Percentiles rank a stretch among this genome's conserved stretches.
These are phyloP conservation scores for Cremastinae sp. DNA, from an alignment of 2,888 invertebrate species.

Conservation along the genomic window DNA sequence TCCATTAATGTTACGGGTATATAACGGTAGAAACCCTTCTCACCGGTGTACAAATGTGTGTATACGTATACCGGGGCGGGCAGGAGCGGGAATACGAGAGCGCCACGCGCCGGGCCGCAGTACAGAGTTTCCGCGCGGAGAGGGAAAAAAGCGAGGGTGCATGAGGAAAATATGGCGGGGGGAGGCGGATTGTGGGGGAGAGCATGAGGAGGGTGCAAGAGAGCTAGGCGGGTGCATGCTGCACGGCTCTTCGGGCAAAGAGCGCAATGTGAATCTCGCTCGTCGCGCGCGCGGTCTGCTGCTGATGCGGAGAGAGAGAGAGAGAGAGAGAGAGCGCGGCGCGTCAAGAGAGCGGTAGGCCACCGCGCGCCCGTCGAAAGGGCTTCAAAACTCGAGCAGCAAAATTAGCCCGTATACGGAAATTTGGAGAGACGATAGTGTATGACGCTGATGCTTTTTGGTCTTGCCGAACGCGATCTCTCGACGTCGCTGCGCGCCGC, in stretches of 20 bases:
- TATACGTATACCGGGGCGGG: slow-evolving; percentile 27
- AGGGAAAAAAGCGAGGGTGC: slow-evolving; percentile 1
- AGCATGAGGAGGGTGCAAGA: slow-evolving; percentile 15
- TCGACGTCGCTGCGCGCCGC: background rate
- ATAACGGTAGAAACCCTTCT: slow-evolving; percentile 65
- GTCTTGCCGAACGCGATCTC: slow-evolving; percentile 1
- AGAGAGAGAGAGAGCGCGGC: background rate
- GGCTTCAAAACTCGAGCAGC: too few species aligned
- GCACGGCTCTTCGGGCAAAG: background rate
- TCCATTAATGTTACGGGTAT: slow-evolving; percentile 76
- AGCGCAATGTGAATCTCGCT: slow-evolving; percentile 4
- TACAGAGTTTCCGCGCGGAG: slow-evolving; percentile 49
- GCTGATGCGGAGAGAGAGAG: background rate
- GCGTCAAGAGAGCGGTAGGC: too few species aligned
- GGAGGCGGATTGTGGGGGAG: too few species aligned
- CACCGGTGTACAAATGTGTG: slow-evolving; percentile 58
- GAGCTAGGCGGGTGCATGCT: background rate
- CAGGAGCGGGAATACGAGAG: slow-evolving; percentile 1
- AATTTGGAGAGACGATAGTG: slow-evolving; percentile 16
- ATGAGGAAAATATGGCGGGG: too few species aligned
- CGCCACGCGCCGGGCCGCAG: slow-evolving; percentile 43
- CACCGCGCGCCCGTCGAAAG: slow-evolving; percentile 5
- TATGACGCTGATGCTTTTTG: slow-evolving; percentile 5
- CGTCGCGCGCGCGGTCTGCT: too few species aligned
- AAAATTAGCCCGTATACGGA: too few species aligned